These are phyloP conservation scores for Alca torda DNA, from an alignment of 2,797 vertebrate genomes.

Conservation along the genomic window DNA sequence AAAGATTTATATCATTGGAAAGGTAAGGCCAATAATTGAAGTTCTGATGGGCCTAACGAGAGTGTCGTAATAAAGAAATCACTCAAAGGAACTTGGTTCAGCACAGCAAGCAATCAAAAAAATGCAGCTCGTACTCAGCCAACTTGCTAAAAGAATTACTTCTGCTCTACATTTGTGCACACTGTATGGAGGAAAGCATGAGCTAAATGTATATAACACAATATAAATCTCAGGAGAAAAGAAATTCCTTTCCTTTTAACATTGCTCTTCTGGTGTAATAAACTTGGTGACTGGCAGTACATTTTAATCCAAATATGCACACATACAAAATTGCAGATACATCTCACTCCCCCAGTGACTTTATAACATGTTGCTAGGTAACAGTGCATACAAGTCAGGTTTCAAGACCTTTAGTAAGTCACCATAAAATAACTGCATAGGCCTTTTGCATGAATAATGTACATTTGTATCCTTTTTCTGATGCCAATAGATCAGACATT, in stretches of 20 bases:
- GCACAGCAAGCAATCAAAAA: not conserved
- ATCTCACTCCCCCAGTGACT: slow-evolving; percentile 79
- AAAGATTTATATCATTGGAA: slow-evolving; percentile 66
- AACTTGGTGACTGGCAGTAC: slow-evolving; percentile 72
- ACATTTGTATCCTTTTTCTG: slow-evolving; percentile 75
- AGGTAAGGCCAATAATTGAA: slow-evolving; percentile 54
- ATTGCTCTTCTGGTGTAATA: slow-evolving; percentile 24
- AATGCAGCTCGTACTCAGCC: not conserved
- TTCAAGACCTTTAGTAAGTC: slow-evolving; percentile 82
- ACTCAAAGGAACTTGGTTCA: slow-evolving; percentile 11
- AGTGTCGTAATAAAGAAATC: slow-evolving; percentile 44
- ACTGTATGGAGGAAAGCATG: not conserved
- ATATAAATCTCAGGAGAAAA: slow-evolving; percentile 47
- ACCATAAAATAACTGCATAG: slow-evolving; percentile 80
- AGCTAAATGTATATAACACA: slow-evolving; percentile 6
- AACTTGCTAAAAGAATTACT: slow-evolving; percentile 17
- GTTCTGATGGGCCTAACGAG: slow-evolving; percentile 44
- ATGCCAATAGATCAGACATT: slow-evolving; percentile 71
- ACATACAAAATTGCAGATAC: slow-evolving; percentile 79
- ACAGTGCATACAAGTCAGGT: slow-evolving; percentile 85
- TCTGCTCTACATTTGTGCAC: not conserved
- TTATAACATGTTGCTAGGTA: slow-evolving; percentile 86
- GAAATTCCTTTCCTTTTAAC: slow-evolving; percentile 52
- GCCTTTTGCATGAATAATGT: slow-evolving; percentile 79
- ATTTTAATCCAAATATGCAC: slow-evolving; percentile 78